Evolutionary conservation across 2,888 invertebrate genomes (phyloP).

Genomic region (Pegoplata infirma): DNA sequence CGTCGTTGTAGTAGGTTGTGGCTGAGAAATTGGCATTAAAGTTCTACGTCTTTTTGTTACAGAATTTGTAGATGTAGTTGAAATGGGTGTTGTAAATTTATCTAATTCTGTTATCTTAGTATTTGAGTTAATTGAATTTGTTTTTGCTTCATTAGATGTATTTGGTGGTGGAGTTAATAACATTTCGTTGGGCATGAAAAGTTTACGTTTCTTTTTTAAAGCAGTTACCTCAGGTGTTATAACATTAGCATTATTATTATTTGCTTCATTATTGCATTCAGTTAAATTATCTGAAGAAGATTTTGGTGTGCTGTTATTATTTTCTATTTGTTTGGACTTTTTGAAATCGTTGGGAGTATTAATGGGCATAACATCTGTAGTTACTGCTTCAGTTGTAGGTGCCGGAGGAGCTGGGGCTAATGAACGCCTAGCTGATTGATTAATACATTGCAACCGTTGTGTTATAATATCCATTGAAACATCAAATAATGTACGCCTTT

Average conservation of each 20-base stretch:
- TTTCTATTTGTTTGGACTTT: slow-evolving; percentile 14
- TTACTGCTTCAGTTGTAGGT: slow-evolving; percentile 18
- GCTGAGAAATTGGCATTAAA: slow-evolving; percentile 65
- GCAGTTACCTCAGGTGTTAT: background rate
- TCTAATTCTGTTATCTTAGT: too few species aligned
- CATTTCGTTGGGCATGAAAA: slow-evolving; percentile 73
- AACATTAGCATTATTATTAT: background rate
- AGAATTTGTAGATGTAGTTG: background rate
- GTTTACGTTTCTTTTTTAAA: slow-evolving; percentile 70
- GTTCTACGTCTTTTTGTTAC: slow-evolving; percentile 68
- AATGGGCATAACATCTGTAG: slow-evolving; percentile 56
- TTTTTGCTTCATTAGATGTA: background rate
- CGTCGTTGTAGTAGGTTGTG: slow-evolving; percentile 60
- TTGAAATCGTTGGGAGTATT: slow-evolving; percentile 26
- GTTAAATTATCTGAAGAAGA: background rate
- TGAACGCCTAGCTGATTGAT: slow-evolving; percentile 69
- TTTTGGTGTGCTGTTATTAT: slow-evolving; percentile 2
- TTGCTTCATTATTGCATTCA: background rate
- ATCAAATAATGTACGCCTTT: slow-evolving; percentile 73
- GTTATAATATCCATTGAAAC: slow-evolving; percentile 76
- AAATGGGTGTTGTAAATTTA: background rate
- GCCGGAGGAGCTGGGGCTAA: slow-evolving; percentile 49
- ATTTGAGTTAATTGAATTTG: slow-evolving; percentile 2
- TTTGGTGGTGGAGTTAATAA: slow-evolving; percentile 63
- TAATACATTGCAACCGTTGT: slow-evolving; percentile 74